A percentile compares a stretch with the other conserved stretches of the same genome.
phyloP scores from a whole-genome alignment of 2,797 vertebrate genomes.

The Euthynnus affinis region DNA sequence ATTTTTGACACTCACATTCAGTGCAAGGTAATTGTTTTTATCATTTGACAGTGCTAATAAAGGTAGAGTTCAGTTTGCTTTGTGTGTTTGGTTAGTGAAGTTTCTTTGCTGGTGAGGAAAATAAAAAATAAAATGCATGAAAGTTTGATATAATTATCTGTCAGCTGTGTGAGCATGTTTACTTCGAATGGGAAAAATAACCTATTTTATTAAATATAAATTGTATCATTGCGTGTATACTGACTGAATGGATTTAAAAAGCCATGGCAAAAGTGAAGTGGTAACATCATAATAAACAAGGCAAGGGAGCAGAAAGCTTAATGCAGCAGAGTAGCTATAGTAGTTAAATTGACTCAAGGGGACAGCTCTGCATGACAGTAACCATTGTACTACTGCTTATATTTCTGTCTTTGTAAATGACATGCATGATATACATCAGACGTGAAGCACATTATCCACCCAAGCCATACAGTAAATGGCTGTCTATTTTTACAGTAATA shows the following conservation, averaged over 20 bases:
- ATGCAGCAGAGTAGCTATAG: background rate
- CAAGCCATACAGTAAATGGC: conserved; percentile 9
- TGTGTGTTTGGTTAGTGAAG: background rate
- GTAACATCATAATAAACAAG: conserved; percentile 9
- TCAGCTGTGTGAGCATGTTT: background rate
- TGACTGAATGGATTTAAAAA: background rate
- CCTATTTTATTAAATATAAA: background rate
- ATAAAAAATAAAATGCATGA: background rate
- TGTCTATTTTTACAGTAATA: conserved; percentile 22
- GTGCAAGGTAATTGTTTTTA: conserved; percentile 1
- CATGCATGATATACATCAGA: conserved; percentile 29
- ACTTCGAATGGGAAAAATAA: background rate
- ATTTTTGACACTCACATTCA: conserved; percentile 10
- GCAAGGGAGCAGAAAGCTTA: background rate
- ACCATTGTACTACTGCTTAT: background rate
- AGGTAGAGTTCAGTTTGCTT: background rate
- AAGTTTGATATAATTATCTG: background rate
- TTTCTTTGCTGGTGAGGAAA: background rate
- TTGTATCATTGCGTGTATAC: background rate
- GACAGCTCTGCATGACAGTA: background rate
- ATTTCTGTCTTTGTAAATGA: conserved; percentile 14
- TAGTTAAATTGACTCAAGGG: conserved; percentile 9
- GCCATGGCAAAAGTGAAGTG: background rate
- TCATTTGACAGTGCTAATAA: conserved; percentile 12
- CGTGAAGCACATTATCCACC: background rate